Evolutionary conservation across 2,797 vertebrate genomes (phyloP).

Genomic region (Bradypodion pumilum): DNA sequence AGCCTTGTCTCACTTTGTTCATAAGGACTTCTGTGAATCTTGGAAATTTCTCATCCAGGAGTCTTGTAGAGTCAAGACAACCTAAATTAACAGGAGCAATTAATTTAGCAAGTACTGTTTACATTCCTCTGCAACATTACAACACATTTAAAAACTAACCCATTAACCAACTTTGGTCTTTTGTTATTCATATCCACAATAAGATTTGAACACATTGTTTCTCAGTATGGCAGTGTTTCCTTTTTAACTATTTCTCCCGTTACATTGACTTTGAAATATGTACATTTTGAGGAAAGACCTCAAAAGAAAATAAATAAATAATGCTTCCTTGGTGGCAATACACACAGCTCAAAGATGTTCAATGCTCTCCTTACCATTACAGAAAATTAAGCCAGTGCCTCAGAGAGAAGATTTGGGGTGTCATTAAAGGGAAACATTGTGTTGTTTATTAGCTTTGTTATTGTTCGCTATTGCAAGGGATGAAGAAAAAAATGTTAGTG

Average conservation of each 20-base stretch:
- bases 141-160: background rate
- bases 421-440: background rate
- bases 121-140: no score
- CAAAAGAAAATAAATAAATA: background rate
- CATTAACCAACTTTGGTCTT: background rate
- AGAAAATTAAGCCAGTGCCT: background rate
- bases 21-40: no score
- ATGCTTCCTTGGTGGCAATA: background rate
- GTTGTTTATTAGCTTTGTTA: background rate
- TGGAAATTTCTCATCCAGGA: no score
- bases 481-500: background rate
- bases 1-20: no score
- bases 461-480: background rate
- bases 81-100: no score
- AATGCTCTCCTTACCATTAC: background rate
- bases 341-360: background rate
- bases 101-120: no score
- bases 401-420: background rate
- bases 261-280: background rate
- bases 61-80: background rate
- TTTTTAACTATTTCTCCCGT: background rate
- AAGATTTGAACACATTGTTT: background rate
- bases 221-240: background rate
- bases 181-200: slow-evolving; percentile 1
- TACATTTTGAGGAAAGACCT: background rate